Base-by-base conservation (phyloP, 2,888 invertebrate genomes). In the Dicyrtomina minuta region DNA sequence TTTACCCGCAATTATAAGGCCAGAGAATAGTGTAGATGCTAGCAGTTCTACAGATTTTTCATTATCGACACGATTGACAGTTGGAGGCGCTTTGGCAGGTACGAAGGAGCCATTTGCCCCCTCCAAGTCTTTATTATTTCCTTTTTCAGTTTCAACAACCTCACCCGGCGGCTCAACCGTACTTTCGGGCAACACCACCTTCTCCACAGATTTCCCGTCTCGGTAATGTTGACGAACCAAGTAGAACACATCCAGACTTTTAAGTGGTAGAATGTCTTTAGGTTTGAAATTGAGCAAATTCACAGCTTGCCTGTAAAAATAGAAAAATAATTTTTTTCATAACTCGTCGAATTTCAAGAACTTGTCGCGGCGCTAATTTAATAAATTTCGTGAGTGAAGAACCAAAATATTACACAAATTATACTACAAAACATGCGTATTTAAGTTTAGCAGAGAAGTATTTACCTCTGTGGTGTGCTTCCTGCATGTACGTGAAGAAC, bases 401-500 rank as follows among this genome's bases (percentile, higher is more conserved):
- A 43, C 15, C 8, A n/a, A n/a, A n/a, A n/a, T n/a, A n/a, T 46
- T 15, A 46, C 12, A 76, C 20, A 76, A 75, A 68, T 64, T 26
- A 66, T 44, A n/a, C n/a, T 15, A 66, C 44, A 65, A 53, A 44
- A 44, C 22, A 43, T 8, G 20, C 22, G 2, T n/a, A n/a, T n/a
- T n/a, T n/a, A n/a, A n/a, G n/a, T n/a, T n/a, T n/a, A n/a, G n/a
- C n/a, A n/a, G n/a, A 60, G 44, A 20, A 13, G 33, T 27, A 17
- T 49, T 43, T 70, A 76, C 79, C 88, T 89, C 79, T 91, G 91
- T 49, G 90, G 88, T 80, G 89, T 88, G 80, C 90, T 91, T 0
- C 91, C 92, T 1, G 91, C 89, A 81, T 92, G 91, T 83, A 92
- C 85, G 77, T 92, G 89, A 60, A 93, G 83, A 20, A 92, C 80